Conservation (phyloP, 2,797 vertebrate species). For the Tachyglossus aculeatus region DNA sequence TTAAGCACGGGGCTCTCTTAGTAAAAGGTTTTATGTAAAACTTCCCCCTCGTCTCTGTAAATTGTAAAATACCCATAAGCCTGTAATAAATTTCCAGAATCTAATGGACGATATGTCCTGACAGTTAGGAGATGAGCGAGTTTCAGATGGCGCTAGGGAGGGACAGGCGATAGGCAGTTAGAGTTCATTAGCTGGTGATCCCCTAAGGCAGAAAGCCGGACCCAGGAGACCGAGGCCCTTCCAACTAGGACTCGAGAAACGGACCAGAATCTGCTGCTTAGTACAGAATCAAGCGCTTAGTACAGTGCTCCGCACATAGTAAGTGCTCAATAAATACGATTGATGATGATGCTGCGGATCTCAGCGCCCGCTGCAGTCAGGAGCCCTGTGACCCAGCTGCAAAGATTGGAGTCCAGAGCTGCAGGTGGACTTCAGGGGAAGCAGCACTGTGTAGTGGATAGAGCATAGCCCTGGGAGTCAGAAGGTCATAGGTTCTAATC, state of each 20-base stretch:
- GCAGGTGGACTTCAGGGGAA: too few species aligned
- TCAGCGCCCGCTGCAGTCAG: too few species aligned
- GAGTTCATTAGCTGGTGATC: background rate
- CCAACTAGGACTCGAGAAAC: background rate
- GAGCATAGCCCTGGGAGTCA: too few species aligned
- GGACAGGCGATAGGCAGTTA: background rate
- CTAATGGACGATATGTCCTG: background rate
- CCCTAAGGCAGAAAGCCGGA: background rate
- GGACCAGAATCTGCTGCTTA: background rate
- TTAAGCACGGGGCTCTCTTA: background rate
- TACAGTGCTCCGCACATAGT: background rate
- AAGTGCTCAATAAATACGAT: too few species aligned
- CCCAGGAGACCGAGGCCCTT: background rate
- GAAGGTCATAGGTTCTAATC: too few species aligned
- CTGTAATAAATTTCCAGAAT: background rate
- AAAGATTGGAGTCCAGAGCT: too few species aligned
- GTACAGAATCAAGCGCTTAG: too few species aligned
- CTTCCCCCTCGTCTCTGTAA: background rate
- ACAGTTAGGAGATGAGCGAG: background rate
- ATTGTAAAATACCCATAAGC: background rate
- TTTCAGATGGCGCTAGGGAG: conserved; percentile 10
- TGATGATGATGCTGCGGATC: too few species aligned
- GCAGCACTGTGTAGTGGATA: too few species aligned
- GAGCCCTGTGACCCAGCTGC: too few species aligned
- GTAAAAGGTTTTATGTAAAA: conserved; percentile 11